Percentiles rank a stretch among this genome's conserved stretches.
Conservation (phyloP, 2,797 vertebrate species). For the Siniperca scherzeri region DNA sequence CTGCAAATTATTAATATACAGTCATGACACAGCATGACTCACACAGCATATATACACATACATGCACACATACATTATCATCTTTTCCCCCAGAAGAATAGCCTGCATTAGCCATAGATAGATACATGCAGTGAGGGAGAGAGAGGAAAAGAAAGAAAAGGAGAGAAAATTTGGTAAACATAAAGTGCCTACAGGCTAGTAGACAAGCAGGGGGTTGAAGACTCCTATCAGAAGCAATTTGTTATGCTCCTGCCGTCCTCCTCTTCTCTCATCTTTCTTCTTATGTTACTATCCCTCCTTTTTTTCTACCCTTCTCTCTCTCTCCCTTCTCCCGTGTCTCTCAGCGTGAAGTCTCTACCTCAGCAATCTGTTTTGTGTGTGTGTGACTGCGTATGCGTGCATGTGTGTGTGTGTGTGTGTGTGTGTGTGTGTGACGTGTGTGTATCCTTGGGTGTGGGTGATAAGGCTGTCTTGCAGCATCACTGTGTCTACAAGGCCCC, state of each 20-base stretch:
- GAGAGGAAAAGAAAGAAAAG: constrained; percentile 41
- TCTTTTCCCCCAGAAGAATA: constrained; percentile 21
- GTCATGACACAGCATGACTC: constrained; percentile 8
- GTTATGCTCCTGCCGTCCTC: constrained; percentile 78
- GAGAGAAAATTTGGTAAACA: constrained; percentile 74
- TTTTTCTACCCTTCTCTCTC: constrained; percentile 54
- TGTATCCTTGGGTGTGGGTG: constrained; percentile 72
- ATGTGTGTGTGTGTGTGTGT: neutral
- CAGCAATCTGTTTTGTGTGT: constrained; percentile 61
- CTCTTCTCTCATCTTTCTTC: constrained; percentile 73
- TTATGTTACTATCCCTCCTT: constrained; percentile 68
- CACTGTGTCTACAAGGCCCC: constrained; percentile 82
- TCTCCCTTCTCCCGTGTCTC: constrained; percentile 68
- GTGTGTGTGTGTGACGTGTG: constrained; percentile 2
- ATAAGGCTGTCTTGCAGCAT: constrained; percentile 84
- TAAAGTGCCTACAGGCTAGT: constrained; percentile 77
- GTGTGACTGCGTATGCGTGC: neutral
- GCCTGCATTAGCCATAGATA: constrained; percentile 20
- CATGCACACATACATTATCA: neutral
- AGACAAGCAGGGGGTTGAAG: constrained; percentile 75
- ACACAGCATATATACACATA: neutral
- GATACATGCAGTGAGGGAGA: constrained; percentile 22
- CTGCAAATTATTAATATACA: constrained; percentile 12
- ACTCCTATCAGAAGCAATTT: constrained; percentile 83
- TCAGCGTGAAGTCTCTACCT: constrained; percentile 77